phyloP scores from a whole-genome alignment of 2,797 vertebrate species.

The Mycteria americana region DNA sequence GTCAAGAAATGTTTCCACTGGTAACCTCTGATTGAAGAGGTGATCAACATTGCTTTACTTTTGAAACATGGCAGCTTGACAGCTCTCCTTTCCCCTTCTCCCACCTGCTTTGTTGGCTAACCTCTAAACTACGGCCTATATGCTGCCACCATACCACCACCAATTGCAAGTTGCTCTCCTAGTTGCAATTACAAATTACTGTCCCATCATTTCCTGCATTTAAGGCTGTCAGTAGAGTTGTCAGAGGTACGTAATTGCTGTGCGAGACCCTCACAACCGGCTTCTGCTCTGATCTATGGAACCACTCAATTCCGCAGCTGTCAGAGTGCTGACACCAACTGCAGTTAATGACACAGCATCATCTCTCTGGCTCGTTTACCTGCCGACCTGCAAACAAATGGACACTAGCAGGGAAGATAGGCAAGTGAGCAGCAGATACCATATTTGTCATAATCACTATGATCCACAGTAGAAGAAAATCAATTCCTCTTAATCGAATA shows the following conservation, averaged over 20 bases:
- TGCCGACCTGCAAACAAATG: conserved; percentile 72
- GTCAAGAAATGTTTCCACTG: not conserved
- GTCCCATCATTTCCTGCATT: not conserved
- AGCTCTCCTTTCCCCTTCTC: not conserved
- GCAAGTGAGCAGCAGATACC: conserved; percentile 60
- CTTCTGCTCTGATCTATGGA: conserved; percentile 76
- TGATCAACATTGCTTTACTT: not conserved
- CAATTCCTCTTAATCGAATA: conserved; percentile 86
- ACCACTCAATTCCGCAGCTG: conserved; percentile 77
- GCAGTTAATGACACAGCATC: conserved; percentile 80
- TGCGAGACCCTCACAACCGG: conserved; percentile 19
- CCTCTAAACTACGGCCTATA: not conserved
- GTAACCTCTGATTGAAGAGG: not conserved
- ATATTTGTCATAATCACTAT: conserved; percentile 89
- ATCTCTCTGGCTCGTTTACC: conserved; percentile 73
- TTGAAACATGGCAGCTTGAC: not conserved
- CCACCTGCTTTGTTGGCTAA: not conserved
- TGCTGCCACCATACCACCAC: not conserved
- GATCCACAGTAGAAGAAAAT: conserved; percentile 80
- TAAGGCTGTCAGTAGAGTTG: conserved; percentile 19
- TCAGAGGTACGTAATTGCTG: conserved; percentile 41
- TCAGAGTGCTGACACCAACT: conserved; percentile 83
- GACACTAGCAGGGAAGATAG: conserved; percentile 36
- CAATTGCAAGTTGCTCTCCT: not conserved
- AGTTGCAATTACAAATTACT: conserved; percentile 48